phyloP scores from a whole-genome alignment of 2,888 invertebrate species.

The Torymus tubicola region DNA sequence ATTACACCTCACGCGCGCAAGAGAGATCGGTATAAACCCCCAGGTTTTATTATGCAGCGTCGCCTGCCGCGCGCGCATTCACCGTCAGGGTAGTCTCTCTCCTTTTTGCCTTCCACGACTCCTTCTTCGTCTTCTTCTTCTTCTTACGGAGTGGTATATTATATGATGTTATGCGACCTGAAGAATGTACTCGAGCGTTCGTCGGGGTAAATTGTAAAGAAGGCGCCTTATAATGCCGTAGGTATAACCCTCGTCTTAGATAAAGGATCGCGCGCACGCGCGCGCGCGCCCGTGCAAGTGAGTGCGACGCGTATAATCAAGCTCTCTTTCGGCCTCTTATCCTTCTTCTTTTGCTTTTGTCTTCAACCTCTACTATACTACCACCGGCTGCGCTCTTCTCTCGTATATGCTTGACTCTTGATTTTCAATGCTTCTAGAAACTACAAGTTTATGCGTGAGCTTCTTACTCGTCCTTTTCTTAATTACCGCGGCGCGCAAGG shows the following conservation, averaged over 20 bases:
- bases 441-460: constrained; percentile 8
- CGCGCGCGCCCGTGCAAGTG: too few relatives aligned
- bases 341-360: constrained; percentile 10
- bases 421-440: constrained; percentile 51
- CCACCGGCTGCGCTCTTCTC: not conserved
- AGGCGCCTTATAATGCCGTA: constrained; percentile 53
- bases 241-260: constrained; percentile 48
- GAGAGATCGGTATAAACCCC: constrained; percentile 19
- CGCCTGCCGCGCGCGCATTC: constrained; percentile 10
- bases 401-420: constrained; percentile 18
- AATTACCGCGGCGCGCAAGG: too few relatives aligned
- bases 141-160: constrained; percentile 39
- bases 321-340: constrained; percentile 19
- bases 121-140: constrained; percentile 16
- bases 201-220: constrained; percentile 50
- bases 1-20: too few relatives aligned
- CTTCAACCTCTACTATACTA: not conserved
- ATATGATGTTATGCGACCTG: constrained; percentile 53
- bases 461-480: not conserved
- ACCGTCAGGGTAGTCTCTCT: constrained; percentile 31
- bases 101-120: constrained; percentile 37
- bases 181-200: constrained; percentile 46
- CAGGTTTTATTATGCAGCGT: constrained; percentile 36
- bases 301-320: constrained; percentile 52
- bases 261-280: constrained; percentile 43